Conservation (phyloP, 2,113 vertebrate genomes). For the Bombycilla garrulus region DNA sequence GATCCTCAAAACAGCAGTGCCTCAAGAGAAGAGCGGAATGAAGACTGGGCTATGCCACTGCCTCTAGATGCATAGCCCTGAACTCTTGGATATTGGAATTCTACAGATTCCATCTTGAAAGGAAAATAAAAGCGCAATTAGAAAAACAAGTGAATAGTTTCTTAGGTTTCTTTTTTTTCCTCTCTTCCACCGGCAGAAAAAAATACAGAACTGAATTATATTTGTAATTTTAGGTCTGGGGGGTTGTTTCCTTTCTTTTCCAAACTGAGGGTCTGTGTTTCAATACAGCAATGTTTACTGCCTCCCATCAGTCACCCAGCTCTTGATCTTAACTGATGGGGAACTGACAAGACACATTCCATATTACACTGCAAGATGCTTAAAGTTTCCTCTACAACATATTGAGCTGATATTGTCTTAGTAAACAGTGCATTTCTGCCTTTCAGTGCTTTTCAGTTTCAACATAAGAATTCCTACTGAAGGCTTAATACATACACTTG, state of each 20-base stretch:
- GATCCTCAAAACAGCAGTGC: background rate
- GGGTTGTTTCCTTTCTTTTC: background rate
- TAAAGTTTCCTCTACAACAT: background rate
- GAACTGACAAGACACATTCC: background rate
- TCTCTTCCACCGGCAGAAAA: background rate
- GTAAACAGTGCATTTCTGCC: background rate
- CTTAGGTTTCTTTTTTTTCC: background rate
- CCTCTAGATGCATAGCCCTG: background rate
- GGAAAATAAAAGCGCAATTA: background rate
- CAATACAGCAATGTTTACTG: background rate
- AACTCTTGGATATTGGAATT: background rate
- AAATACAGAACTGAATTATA: background rate
- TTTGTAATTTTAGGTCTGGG: background rate
- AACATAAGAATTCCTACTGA: background rate
- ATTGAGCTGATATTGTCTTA: background rate
- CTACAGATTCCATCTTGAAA: background rate
- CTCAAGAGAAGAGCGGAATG: background rate
- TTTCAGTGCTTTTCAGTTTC: background rate
- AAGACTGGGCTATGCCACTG: fast-evolving
- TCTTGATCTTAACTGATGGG: background rate
- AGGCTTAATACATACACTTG: background rate
- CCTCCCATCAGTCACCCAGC: background rate
- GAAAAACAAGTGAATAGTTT: background rate
- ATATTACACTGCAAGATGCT: background rate
- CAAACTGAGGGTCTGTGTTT: background rate